These are phyloP conservation scores for Chaitophorus viminalis DNA, from an alignment of 2,888 invertebrate genomes.

Conservation along the genomic window DNA sequence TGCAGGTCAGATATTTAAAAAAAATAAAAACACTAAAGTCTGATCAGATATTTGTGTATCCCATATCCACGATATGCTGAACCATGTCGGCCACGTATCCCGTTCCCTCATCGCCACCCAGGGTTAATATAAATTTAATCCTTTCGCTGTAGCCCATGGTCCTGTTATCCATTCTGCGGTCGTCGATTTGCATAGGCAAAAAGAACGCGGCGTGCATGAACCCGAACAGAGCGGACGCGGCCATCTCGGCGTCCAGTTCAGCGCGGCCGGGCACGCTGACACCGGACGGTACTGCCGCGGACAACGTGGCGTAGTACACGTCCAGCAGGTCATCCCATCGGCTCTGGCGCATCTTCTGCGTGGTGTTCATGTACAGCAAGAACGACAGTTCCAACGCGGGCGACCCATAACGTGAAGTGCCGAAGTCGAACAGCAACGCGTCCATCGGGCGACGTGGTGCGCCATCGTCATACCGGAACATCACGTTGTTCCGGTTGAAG, in stretches of 20 bases:
- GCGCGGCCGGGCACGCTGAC: not conserved
- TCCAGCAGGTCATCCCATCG: constrained; percentile 73
- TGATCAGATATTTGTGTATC: constrained; percentile 63
- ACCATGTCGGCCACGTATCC: constrained; percentile 62
- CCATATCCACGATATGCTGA: constrained; percentile 64
- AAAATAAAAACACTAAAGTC: too few relatives aligned
- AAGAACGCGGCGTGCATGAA: constrained; percentile 62
- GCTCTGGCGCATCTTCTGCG: constrained; percentile 71
- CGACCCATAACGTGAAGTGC: constrained; percentile 68
- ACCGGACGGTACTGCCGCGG: constrained; percentile 64
- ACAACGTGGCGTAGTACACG: constrained; percentile 73
- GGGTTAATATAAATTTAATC: too few relatives aligned
- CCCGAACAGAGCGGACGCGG: constrained; percentile 47
- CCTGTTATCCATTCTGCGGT: too few relatives aligned
- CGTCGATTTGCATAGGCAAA: constrained; percentile 49
- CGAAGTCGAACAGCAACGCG: constrained; percentile 64
- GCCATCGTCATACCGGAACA: constrained; percentile 63
- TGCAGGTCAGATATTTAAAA: too few relatives aligned
- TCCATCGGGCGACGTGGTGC: constrained; percentile 58
- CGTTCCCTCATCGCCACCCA: constrained; percentile 62
- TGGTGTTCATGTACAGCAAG: constrained; percentile 75
- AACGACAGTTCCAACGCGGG: constrained; percentile 74
- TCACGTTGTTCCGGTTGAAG: constrained; percentile 64
- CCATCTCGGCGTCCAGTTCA: constrained; percentile 11
- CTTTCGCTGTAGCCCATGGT: too few relatives aligned